A percentile compares a stretch with the other conserved stretches of the same genome.
Evolutionary conservation across 2,113 vertebrate species (phyloP).

Genomic region (Paralichthys olivaceus): DNA sequence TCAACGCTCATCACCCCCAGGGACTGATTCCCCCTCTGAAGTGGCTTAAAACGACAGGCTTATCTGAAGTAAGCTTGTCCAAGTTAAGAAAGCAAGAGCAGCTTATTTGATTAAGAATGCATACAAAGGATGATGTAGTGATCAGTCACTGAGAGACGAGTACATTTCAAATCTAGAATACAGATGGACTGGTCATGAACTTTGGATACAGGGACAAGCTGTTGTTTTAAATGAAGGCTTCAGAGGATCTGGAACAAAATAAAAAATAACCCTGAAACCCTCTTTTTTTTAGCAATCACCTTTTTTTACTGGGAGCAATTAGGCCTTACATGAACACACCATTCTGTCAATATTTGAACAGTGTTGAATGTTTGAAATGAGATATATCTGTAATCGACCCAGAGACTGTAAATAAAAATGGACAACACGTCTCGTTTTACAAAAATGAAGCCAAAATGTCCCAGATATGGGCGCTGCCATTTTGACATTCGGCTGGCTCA

Average conservation of each 20-base stretch:
- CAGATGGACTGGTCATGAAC: conserved; percentile 19
- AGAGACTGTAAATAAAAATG: no score
- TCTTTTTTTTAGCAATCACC: neutral
- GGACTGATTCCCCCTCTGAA: conserved; percentile 56
- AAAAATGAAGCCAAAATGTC: no score
- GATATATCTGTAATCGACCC: no score
- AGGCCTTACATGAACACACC: no score
- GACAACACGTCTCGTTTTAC: no score
- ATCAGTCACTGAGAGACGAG: conserved; percentile 50
- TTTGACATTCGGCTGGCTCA: no score
- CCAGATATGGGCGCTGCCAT: no score
- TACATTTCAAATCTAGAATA: conserved; percentile 33
- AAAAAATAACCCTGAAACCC: neutral
- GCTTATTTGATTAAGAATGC: conserved; percentile 76
- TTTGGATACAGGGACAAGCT: neutral
- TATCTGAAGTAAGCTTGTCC: conserved; percentile 69
- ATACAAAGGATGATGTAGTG: conserved; percentile 56
- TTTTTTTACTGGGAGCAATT: neutral
- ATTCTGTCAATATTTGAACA: neutral
- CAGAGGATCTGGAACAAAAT: neutral
- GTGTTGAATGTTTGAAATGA: neutral
- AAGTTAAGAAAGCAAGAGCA: conserved; percentile 72
- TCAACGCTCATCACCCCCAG: conserved; percentile 69
- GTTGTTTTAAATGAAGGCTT: neutral
- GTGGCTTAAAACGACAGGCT: conserved; percentile 71